phyloP scores from a whole-genome alignment of 23 tunicate genomes.

The Ascidia mentula region DNA sequence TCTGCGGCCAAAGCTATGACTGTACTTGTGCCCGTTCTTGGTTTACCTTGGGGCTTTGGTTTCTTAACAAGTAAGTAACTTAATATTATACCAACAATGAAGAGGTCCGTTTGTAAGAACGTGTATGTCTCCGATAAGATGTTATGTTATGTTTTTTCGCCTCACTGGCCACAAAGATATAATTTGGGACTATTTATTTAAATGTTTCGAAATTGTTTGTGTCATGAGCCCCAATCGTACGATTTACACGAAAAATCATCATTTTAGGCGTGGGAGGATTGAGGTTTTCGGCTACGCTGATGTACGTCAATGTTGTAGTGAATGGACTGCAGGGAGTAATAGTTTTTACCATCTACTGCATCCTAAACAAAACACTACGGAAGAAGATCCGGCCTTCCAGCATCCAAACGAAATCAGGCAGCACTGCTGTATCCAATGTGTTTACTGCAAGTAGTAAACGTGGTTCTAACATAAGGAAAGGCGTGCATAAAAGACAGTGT shows the following conservation, averaged over 20 bases:
- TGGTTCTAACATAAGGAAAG: too few relatives aligned
- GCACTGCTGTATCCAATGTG: not conserved
- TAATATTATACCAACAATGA: too few relatives aligned
- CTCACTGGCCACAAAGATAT: too few relatives aligned
- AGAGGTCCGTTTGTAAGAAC: too few relatives aligned
- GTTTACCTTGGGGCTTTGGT: conserved; percentile 15
- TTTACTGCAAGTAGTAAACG: not conserved
- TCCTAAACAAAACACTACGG: not conserved
- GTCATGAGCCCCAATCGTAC: too few relatives aligned
- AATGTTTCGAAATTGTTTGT: too few relatives aligned
- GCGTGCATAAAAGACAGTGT: too few relatives aligned
- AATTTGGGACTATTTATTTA: too few relatives aligned
- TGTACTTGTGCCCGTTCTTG: conserved; percentile 18
- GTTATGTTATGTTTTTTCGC: too few relatives aligned
- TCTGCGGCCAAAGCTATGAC: conserved; percentile 1
- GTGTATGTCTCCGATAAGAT: too few relatives aligned
- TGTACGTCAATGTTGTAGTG: not conserved
- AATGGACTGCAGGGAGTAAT: not conserved
- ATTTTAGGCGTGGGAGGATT: not conserved
- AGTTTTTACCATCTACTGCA: not conserved
- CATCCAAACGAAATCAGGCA: not conserved
- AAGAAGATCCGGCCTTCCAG: not conserved
- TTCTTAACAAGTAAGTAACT: conserved; percentile 19
- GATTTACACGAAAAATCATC: too few relatives aligned
- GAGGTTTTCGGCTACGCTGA: not conserved